Base-by-base conservation (phyloP, 2,113 vertebrate species). In the Hemichromis elongatus region DNA sequence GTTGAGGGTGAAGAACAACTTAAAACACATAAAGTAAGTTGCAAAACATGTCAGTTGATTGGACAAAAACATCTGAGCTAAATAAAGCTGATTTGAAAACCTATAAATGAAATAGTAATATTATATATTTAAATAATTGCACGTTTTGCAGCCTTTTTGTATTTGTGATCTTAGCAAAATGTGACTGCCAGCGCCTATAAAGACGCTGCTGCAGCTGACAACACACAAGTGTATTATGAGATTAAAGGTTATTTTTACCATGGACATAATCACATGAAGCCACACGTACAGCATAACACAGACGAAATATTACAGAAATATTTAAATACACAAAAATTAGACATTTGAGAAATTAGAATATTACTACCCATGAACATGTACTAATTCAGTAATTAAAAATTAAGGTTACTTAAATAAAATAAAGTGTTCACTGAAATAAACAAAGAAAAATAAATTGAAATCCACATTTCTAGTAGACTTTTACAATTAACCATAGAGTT, bases 191-290 rank as follows among this genome's bases (percentile, higher is more conserved):
- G 83, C 28, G 79, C 87, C 37, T 75, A 89, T 90, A 93, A 92
- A 92, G 81, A 85, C 88, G 78, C 86, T 59, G 59, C 79, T 63
- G 70, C 80, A 88, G 86, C 91, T 89, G 81, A 92, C 90, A 92
- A 93, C 93, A 92, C 92, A 85, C 82, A 86, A 90, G 86, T 92
- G 93, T 91, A 95, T 94, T 94, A 96, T 94, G 87, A 94, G 96
- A 95, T 96, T 96, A 94, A 93, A 91, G 90, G 92, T 93, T 95
- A 95, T 96, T 96, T 96, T 95, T 95, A 96, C 87, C 90, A 73
- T 86, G 91, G 93, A 94, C 94, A 92, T 95, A 93, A 94, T 95
- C 86, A 88, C 92, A 90, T 91, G 78, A 87, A 86, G 80, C 83
- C 86, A 83, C 68, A 82, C 42, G 75, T 78, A 63, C 14, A 4